Conservation (phyloP, 2,888 invertebrate species). For the Poecilus cupreus region DNA sequence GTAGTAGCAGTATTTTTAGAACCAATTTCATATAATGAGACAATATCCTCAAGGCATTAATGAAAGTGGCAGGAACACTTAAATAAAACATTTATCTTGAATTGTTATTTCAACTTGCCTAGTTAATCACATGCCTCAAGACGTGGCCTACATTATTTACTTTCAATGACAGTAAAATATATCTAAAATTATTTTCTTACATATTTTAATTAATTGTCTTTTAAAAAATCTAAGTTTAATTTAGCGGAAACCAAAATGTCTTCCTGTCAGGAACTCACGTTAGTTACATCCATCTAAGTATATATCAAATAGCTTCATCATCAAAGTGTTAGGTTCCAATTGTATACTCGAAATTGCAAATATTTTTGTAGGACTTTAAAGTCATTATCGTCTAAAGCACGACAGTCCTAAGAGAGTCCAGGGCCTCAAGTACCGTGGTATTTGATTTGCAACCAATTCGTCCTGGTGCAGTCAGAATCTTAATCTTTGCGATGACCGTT, state of each 20-base stretch:
- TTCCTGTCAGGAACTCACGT: too few species aligned
- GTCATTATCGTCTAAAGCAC: not conserved
- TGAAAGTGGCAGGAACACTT: slow-evolving; percentile 40
- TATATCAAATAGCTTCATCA: too few species aligned
- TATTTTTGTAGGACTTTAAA: too few species aligned
- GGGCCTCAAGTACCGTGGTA: too few species aligned
- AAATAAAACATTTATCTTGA: slow-evolving; percentile 33
- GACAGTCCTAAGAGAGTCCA: too few species aligned
- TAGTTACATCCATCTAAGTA: too few species aligned
- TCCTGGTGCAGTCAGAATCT: too few species aligned
- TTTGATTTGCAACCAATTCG: too few species aligned
- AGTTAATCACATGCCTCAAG: not conserved
- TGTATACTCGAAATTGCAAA: too few species aligned
- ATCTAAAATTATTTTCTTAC: too few species aligned
- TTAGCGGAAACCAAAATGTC: too few species aligned
- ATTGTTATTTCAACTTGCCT: slow-evolving; percentile 24
- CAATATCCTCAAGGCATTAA: slow-evolving; percentile 28
- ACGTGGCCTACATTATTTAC: slow-evolving; percentile 23
- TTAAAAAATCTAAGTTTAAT: not conserved
- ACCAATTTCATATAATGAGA: slow-evolving; percentile 39
- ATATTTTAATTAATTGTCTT: not conserved
- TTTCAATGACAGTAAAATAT: slow-evolving; percentile 26
- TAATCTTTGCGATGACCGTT: too few species aligned
- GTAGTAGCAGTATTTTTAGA: slow-evolving; percentile 3
- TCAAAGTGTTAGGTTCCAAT: not conserved